Conservation (phyloP, 2,113 vertebrate species). For the Heterochromis multidens region DNA sequence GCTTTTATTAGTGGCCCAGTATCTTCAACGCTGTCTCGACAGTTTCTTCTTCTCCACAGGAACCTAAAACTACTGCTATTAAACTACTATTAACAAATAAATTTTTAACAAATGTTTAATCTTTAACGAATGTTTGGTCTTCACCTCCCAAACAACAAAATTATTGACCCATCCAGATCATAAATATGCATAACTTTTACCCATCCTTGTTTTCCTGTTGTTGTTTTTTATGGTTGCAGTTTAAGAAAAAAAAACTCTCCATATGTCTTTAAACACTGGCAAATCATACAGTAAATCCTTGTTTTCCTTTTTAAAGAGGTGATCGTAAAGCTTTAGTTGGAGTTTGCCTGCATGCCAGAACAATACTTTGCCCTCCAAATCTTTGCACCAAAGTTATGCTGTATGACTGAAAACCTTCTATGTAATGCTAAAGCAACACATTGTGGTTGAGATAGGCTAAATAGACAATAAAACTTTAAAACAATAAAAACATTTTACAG, state of each 20-base stretch:
- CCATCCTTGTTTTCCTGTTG: neutral
- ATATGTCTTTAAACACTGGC: neutral
- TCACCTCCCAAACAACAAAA: neutral
- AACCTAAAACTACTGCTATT: too few species aligned
- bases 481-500: neutral
- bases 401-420: too few species aligned
- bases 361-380: neutral
- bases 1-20: too few species aligned
- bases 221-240: too few species aligned
- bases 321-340: neutral
- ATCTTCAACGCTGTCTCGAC: too few species aligned
- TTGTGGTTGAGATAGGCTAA: neutral
- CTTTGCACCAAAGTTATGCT: neutral
- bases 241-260: neutral
- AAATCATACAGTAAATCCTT: neutral
- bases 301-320: neutral
- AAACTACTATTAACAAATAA: neutral
- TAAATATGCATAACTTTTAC: neutral
- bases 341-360: neutral
- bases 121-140: rapidly evolving
- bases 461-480: neutral
- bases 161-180: neutral
- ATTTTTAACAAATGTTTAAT: neutral
- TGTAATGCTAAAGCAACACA: neutral
- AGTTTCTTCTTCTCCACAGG: too few species aligned